phyloP scores from a whole-genome alignment of 2,113 vertebrate genomes.

The Fregetta grallaria region DNA sequence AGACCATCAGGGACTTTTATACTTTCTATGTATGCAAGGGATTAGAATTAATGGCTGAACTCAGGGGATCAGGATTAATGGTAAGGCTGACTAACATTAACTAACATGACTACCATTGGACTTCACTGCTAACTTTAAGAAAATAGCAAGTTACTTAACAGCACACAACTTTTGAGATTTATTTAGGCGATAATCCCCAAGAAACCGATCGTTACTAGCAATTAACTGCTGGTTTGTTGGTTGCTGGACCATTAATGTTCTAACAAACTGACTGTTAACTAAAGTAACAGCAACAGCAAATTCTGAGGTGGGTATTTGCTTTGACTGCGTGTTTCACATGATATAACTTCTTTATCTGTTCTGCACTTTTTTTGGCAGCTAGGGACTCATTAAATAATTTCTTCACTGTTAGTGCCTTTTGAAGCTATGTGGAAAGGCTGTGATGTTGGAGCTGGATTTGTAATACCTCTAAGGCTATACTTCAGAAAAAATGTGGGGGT shows the following conservation, averaged over 20 bases:
- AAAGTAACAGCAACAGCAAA: background rate
- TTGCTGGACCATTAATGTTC: slow-evolving; percentile 4
- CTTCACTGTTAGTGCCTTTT: background rate
- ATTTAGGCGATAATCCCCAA: slow-evolving; percentile 29
- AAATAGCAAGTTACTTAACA: slow-evolving; percentile 2
- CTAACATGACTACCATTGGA: background rate
- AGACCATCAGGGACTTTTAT: background rate
- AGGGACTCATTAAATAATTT: background rate
- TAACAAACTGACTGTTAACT: slow-evolving; percentile 27
- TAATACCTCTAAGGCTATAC: background rate
- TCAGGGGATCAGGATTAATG: background rate
- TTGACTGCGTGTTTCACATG: background rate
- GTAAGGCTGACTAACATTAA: background rate
- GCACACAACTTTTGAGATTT: slow-evolving; percentile 29
- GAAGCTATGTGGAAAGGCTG: background rate
- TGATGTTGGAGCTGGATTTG: background rate
- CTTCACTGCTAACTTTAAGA: background rate
- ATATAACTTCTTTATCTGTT: background rate
- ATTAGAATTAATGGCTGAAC: background rate
- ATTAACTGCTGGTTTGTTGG: slow-evolving; percentile 45
- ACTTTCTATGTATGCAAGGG: background rate
- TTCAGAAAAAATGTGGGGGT: background rate
- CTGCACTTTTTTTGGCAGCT: background rate
- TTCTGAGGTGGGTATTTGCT: background rate
- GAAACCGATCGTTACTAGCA: slow-evolving; percentile 38